Evolutionary conservation across 1,140 invertebrate species (phyloP), one percentile per base, ranked within the genome.

Genomic region (Caenorhabditis latens): DNA sequence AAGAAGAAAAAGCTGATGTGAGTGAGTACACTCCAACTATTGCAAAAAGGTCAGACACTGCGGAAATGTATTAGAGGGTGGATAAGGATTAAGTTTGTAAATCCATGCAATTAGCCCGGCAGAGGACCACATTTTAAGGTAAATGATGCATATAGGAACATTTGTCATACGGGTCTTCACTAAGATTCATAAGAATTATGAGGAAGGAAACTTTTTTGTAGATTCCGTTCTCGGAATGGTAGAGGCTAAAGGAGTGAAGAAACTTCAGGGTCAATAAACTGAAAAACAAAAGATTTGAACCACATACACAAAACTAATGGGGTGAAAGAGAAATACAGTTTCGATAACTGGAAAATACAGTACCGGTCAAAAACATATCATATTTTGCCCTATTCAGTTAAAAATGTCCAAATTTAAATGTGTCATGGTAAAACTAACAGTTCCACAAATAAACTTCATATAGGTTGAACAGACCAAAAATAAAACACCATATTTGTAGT

Each of bases 61-160:
- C 40, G 43, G 65, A 46, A 79, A 43, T 67, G 65, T 43, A 43
- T 42, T 7, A 67, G 42, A 67, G 2, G 42, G 65, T 19, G 71
- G 71, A 79, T 79, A 79, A 48, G 71, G 71, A 79, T 79, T 79
- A 79, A 11, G 71, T 79, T 79, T 50, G 71, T 79, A 79, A 79
- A 79, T 79, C 71, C 71, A 79, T 24, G 46, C 71, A 79, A 79
- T 79, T 79, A 79, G 71, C 46, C 32, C 71, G 14, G 40, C 1
- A 50, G 40, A 24, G 4, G 21, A 24, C 43, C 4, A 79, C 24
- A 53, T 50, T 79, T 79, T 79, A 42, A 79, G n/a, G 71, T 53
- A 79, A 79, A 50, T 71, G 71, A 79, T 9, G 46, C 71, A n/a
- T 32, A 32, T 0, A 0, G 32, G 32, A 50, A 79, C 46, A 79